Evolutionary conservation across 2,113 vertebrate species (phyloP).

Genomic region (Prunella himalayana): DNA sequence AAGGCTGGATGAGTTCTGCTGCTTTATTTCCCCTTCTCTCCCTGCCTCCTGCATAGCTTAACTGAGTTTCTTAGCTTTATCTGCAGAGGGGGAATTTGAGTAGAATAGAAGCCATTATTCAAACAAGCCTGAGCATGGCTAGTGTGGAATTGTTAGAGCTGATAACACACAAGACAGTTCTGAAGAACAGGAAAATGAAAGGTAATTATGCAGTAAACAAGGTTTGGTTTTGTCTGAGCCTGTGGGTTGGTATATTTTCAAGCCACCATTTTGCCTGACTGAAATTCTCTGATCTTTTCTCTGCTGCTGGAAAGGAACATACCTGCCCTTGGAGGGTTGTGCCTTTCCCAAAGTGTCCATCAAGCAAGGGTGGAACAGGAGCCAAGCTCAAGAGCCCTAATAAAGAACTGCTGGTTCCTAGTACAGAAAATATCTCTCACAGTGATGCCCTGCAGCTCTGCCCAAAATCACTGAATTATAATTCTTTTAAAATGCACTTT

Average conservation of each 20-base stretch:
- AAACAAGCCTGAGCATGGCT: neutral
- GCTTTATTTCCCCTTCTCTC: neutral
- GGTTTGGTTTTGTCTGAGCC: neutral
- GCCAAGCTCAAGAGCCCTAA: neutral
- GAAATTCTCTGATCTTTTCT: accelerated
- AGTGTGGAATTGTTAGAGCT: neutral
- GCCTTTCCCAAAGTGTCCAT: neutral
- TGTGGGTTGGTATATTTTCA: neutral
- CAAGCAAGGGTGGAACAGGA: neutral
- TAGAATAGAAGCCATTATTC: neutral
- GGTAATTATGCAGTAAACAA: neutral
- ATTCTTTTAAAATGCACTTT: neutral
- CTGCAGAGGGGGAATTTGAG: neutral
- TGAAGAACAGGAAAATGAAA: neutral
- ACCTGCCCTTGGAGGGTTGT: accelerated
- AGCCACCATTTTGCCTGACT: neutral
- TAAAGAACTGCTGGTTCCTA: neutral
- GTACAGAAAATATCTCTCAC: neutral
- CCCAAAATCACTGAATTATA: accelerated
- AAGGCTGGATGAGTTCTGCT: neutral
- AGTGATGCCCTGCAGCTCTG: neutral
- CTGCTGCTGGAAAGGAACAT: neutral
- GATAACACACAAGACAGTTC: neutral
- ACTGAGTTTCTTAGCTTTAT: neutral
- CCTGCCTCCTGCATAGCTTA: neutral